These are phyloP conservation scores for Trachops cirrhosus DNA, from an alignment of 2,797 vertebrate genomes.

Conservation along the genomic window DNA sequence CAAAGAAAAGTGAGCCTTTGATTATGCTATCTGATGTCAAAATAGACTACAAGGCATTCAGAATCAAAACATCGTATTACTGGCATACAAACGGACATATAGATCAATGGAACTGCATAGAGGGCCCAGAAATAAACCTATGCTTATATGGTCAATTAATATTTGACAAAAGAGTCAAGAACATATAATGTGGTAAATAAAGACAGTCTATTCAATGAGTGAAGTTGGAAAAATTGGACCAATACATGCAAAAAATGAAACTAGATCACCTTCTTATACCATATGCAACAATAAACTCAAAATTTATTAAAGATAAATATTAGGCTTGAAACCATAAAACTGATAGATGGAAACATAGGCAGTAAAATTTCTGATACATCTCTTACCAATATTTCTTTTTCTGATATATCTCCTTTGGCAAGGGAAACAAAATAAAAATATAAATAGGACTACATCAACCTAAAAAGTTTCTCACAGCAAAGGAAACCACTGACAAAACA, in stretches of 20 bases:
- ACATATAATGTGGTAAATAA: background rate
- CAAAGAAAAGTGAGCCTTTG: background rate
- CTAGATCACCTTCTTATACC: too few relatives aligned
- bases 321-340: background rate
- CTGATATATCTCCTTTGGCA: background rate
- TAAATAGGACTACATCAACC: background rate
- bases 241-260: too few relatives aligned
- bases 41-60: background rate
- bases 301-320: background rate
- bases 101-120: background rate
- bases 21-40: background rate
- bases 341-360: background rate
- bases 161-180: background rate
- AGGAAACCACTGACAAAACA: background rate
- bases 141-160: background rate
- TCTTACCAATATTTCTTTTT: background rate
- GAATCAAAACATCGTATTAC: background rate
- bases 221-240: background rate
- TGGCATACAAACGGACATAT: background rate
- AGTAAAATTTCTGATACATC: background rate
- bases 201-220: background rate
- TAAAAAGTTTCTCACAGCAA: background rate
- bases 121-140: background rate
- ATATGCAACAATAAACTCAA: background rate
- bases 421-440: background rate